Percentiles rank a stretch among this genome's conserved stretches.
phyloP scores from a whole-genome alignment of 1,140 invertebrate genomes.

The Drosophila virilis region DNA sequence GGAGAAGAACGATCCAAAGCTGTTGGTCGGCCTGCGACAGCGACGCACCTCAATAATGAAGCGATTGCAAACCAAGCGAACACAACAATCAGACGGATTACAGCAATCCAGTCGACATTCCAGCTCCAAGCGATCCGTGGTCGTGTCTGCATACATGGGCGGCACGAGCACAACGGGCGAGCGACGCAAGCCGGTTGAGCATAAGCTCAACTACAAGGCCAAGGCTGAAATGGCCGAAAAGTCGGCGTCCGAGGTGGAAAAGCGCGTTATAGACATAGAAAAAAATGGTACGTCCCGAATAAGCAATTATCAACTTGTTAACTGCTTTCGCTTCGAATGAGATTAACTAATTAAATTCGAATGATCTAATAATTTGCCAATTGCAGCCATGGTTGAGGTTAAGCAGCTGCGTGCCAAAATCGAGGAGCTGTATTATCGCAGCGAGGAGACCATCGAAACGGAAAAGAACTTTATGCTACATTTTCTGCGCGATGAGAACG shows the following conservation, averaged over 20 bases:
- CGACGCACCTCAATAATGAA: slow-evolving; percentile 61
- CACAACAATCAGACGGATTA: neutral
- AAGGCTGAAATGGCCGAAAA: slow-evolving; percentile 80
- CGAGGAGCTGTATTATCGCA: slow-evolving; percentile 67
- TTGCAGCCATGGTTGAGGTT: slow-evolving; percentile 61
- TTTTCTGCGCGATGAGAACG: slow-evolving; percentile 69
- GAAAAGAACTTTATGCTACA: slow-evolving; percentile 76
- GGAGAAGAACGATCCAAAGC: slow-evolving; percentile 79
- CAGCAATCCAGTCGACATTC: slow-evolving; percentile 50
- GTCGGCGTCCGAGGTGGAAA: slow-evolving; percentile 63
- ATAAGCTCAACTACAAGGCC: slow-evolving; percentile 68
- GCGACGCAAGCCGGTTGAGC: slow-evolving; percentile 51
- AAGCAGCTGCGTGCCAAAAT: slow-evolving; percentile 76
- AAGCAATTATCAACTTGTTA: too few species aligned
- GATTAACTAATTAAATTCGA: too few species aligned
- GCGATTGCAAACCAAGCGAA: slow-evolving; percentile 21
- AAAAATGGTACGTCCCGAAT: slow-evolving; percentile 50
- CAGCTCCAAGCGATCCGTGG: slow-evolving; percentile 60
- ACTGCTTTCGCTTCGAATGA: too few species aligned
- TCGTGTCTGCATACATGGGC: slow-evolving; percentile 37
- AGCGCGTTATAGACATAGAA: slow-evolving; percentile 68
- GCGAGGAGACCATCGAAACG: slow-evolving; percentile 73
- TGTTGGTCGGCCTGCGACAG: slow-evolving; percentile 63
- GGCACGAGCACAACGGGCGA: neutral
- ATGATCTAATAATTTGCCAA: neutral